Percentiles rank a stretch among this genome's conserved stretches.
Conservation (phyloP, 2,888 invertebrate species). For the Thymelicus lineola region DNA sequence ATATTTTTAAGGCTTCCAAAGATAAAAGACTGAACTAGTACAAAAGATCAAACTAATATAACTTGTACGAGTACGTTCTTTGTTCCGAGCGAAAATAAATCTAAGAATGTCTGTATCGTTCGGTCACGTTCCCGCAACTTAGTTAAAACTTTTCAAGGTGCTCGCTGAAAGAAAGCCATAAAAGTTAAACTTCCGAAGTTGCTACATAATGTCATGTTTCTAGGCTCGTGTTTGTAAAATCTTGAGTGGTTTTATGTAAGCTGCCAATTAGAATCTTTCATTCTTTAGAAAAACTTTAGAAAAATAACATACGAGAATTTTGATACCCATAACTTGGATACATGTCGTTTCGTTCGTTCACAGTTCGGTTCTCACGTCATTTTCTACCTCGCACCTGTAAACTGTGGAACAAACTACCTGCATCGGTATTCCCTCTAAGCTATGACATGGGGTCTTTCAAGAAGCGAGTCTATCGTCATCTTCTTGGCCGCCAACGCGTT, state of each 20-base stretch:
- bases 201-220: neutral
- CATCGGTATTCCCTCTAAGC: too few relatives aligned
- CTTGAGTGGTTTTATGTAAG: neutral
- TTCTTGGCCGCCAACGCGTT: too few relatives aligned
- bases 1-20: too few relatives aligned
- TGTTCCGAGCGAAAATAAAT: neutral
- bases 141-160: constrained; percentile 3
- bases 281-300: too few relatives aligned
- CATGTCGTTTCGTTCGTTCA: too few relatives aligned
- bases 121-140: neutral
- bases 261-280: neutral
- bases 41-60: neutral
- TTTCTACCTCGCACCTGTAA: too few relatives aligned
- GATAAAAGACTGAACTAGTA: neutral
- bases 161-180: constrained; percentile 4
- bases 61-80: neutral
- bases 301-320: too few relatives aligned
- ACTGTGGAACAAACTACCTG: too few relatives aligned
- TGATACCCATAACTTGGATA: too few relatives aligned
- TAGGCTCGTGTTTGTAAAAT: neutral
- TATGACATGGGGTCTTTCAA: too few relatives aligned
- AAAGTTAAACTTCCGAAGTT: neutral
- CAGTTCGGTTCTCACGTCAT: too few relatives aligned
- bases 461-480: too few relatives aligned
- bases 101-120: neutral